These are phyloP conservation scores for Semnornis frantzii DNA, from an alignment of 2,113 vertebrate genomes.

Conservation along the genomic window DNA sequence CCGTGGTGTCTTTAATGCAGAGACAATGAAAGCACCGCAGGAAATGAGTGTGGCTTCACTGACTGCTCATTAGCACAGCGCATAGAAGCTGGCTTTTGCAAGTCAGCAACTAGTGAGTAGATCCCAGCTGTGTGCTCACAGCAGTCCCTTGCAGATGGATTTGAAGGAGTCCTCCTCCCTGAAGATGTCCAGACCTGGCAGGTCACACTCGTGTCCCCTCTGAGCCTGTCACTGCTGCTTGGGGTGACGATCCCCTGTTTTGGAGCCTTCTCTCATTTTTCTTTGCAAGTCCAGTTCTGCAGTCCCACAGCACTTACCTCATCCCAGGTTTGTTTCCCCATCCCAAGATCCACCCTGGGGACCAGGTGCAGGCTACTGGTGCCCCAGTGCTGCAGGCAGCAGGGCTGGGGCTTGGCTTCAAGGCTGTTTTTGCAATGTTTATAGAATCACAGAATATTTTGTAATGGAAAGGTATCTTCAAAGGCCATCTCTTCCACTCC, in stretches of 20 bases:
- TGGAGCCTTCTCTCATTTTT: fast-evolving
- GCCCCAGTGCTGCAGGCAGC: neutral
- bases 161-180: neutral
- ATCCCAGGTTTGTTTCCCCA: neutral
- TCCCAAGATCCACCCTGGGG: fast-evolving
- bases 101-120: fast-evolving
- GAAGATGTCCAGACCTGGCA: fast-evolving
- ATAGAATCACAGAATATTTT: neutral
- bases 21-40: neutral
- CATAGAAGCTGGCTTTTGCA: neutral
- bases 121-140: neutral
- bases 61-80: fast-evolving
- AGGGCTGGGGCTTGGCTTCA: neutral
- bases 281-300: neutral
- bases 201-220: fast-evolving
- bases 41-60: neutral
- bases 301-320: neutral
- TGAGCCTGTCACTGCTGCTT: fast-evolving
- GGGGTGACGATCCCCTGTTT: neutral
- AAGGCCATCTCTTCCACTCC: neutral
- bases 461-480: neutral
- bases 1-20: neutral
- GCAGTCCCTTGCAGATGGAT: neutral
- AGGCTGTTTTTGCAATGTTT: fast-evolving
- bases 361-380: neutral